Evolutionary conservation across 2,113 vertebrate genomes (phyloP).

Genomic region (Motacilla alba): DNA sequence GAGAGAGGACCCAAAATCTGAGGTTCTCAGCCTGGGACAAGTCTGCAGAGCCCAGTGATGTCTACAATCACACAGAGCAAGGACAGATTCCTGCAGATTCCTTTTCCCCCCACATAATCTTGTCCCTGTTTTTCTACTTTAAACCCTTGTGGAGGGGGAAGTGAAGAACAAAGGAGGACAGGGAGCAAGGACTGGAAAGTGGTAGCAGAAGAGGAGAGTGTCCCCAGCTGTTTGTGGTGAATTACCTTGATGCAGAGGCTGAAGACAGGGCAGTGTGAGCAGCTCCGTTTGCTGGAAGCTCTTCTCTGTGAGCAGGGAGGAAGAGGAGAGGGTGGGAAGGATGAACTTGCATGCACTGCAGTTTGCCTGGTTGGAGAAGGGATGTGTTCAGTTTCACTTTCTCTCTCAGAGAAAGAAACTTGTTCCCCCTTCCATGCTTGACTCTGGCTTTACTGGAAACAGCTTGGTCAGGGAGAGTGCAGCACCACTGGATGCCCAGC

Average conservation of each 20-base stretch:
- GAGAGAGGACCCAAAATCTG: not conserved
- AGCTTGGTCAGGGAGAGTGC: not conserved
- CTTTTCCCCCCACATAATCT: rapidly evolving
- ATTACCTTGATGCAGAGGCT: conserved; percentile 20
- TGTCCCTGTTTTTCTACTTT: not conserved
- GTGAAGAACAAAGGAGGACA: not conserved
- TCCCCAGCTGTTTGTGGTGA: not conserved
- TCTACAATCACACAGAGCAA: not conserved
- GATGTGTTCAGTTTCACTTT: not conserved
- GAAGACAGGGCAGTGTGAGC: not conserved
- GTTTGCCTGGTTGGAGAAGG: not conserved
- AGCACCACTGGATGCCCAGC: not conserved
- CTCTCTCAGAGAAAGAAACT: not conserved
- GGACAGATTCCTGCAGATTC: not conserved
- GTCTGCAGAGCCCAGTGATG: not conserved
- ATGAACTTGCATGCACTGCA: not conserved
- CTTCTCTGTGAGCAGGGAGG: not conserved
- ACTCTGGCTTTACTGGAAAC: not conserved
- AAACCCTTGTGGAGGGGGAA: not conserved
- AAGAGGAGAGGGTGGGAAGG: not conserved
- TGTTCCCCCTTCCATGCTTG: not conserved
- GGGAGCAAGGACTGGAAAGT: not conserved
- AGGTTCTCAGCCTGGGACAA: not conserved
- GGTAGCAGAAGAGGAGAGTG: not conserved
- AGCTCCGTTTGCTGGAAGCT: not conserved